A percentile compares a stretch with the other conserved stretches of the same genome.
phyloP scores from a whole-genome alignment of 2,113 vertebrate species.

The Saiga tatarica region DNA sequence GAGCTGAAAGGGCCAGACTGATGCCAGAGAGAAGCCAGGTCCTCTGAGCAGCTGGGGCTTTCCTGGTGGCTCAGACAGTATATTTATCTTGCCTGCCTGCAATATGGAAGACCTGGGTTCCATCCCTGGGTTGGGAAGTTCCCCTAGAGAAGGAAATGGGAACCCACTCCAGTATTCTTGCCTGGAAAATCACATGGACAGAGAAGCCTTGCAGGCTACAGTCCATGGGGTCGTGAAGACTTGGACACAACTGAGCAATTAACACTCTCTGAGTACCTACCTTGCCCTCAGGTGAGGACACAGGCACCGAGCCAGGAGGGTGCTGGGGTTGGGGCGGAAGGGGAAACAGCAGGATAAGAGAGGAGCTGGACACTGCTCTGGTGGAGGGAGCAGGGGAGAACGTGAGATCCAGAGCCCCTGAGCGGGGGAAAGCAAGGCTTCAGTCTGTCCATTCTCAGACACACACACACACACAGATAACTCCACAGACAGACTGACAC shows the following conservation, averaged over 20 bases:
- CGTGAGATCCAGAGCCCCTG: fast-evolving
- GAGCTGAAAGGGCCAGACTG: neutral
- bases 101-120: neutral
- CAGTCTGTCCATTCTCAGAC: fast-evolving
- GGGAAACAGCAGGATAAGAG: neutral
- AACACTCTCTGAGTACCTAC: neutral
- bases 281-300: neutral
- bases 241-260: neutral
- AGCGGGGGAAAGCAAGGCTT: neutral
- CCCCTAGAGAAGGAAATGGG: neutral
- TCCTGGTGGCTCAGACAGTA: neutral
- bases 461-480: neutral
- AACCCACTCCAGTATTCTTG: neutral
- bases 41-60: neutral
- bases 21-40: neutral
- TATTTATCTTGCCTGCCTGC: neutral
- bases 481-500: neutral
- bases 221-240: neutral
- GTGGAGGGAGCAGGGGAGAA: neutral
- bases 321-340: neutral
- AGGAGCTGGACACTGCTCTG: neutral
- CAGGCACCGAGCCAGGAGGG: fast-evolving
- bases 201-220: neutral
- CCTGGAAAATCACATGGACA: neutral
- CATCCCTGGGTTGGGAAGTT: neutral